These are phyloP conservation scores for Rhabditoides inermis DNA, from an alignment of 2,888 invertebrate genomes.

Conservation along the genomic window DNA sequence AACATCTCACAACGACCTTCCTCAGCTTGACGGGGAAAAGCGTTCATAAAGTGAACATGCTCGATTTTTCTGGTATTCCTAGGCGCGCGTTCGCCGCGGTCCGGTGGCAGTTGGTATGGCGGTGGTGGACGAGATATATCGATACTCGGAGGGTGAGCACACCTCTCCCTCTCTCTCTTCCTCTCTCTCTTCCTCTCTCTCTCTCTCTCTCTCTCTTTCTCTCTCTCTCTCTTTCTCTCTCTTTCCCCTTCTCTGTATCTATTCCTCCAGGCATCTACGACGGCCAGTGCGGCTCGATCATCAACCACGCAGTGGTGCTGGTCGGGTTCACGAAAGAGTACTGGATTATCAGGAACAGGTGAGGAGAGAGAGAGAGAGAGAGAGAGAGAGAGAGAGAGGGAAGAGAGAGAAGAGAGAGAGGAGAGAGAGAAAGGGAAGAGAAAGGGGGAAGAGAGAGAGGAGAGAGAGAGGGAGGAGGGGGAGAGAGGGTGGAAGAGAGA, in stretches of 20 bases:
- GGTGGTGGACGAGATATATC: constrained; percentile 82
- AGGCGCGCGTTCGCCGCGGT: constrained; percentile 13
- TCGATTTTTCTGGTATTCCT: constrained; percentile 10
- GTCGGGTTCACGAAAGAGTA: constrained; percentile 23
- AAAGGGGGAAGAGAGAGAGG: no score
- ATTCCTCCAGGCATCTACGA: constrained; percentile 20
- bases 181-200: neutral
- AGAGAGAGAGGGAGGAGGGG: no score
- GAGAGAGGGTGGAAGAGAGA: no score
- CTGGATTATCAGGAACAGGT: constrained; percentile 29
- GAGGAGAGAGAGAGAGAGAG: no score
- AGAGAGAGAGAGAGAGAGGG: no score
- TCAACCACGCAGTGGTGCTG: constrained; percentile 29
- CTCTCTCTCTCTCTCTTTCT: neutral
- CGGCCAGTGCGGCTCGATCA: constrained; percentile 18
- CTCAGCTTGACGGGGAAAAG: neutral
- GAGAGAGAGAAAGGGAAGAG: no score
- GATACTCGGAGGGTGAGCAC: constrained; percentile 64
- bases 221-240: neutral
- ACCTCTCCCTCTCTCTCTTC: neutral
- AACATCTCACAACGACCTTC: constrained; percentile 2
- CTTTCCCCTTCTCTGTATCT: neutral
- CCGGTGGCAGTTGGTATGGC: constrained; percentile 29
- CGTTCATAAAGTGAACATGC: constrained; percentile 5
- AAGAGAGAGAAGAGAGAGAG: no score